Evolutionary conservation across 2,797 vertebrate genomes (phyloP), one percentile per base, ranked within the genome.

Genomic region (Darevskia nairensis): DNA sequence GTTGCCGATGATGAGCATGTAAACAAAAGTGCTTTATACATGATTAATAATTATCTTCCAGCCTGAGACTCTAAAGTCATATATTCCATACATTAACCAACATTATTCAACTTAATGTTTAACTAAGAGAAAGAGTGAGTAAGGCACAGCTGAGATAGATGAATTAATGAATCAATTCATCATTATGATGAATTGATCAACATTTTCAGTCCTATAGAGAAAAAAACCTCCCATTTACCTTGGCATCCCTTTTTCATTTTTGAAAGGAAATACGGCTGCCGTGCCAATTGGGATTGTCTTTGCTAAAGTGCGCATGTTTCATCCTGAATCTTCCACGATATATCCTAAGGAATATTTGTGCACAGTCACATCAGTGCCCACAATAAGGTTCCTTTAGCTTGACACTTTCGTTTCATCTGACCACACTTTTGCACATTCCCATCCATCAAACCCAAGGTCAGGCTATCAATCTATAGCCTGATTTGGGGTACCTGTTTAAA

Each of bases 41-140:
- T 87, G 80, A 87, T 87, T 76, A 64, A 81, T 81, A 87, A 76
- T 66, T 44, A 66, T 68, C 61, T 82, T 50, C 61, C 55, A 82
- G 29, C 13, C 41, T 82, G 71, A 46, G 29, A 50, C 41, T 82
- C 4, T 25, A 76, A 66, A 80, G 77, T 8, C 19, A 61, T 80
- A 27, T 61, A 85, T 61, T 61, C 55, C 72, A 85, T 39, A 74
- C 69, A 35, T 83, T 83, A 71, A 55, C 82, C 27, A 10, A 44
- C 23, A 66, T 80, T 72, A 74, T 55, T 59, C 69, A 81, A 35
- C 35, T 80, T 80, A 72, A 55, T 41, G 25, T 64, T 82, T 64
- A 82, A 25, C 69, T 27, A 85, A 61, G 11, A 46, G 19, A 19
- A 80, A 46, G 50, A 82, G 46, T 71, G 64, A 86, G 17, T 59